Evolutionary conservation across 2,797 vertebrate species (phyloP), one percentile per base, ranked within the genome.

Genomic region (Artibeus lituratus): DNA sequence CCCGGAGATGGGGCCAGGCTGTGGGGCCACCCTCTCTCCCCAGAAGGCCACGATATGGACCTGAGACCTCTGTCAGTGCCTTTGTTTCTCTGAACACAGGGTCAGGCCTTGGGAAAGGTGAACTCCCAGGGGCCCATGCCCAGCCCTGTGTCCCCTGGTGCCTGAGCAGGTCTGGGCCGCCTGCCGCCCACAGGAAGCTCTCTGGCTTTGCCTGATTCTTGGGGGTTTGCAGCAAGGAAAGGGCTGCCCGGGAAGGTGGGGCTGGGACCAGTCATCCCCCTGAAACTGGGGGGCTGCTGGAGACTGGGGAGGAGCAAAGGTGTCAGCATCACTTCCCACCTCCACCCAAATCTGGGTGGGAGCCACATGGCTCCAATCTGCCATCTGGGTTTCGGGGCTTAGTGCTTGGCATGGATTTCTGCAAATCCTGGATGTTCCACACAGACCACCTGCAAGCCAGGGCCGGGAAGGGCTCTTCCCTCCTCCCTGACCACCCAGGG

Each of bases 81-180:
- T 5, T 16, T 53, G 10, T 1, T 84, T 65, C 59, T 55, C 49
- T 81, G 37, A 42, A 67, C n/a, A 57, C 29, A n/a, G 74, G 37
- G 32, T 26, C 67, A 37, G 44, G 62, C 10, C 72, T 65, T 24
- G 4, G 32, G 37, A 72, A 29, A 42, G 42, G 49, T 3, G 12
- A 76, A 2, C 5, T 26, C 8, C 47, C 10, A 1, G 24, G n/a
- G 39, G 14, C n/a, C 19, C 21, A 19, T 24, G 7, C 39, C 37
- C 65, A 29, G 26, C 35, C 35, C 39, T 24, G 51, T 35, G 67
- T 4, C 32, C 51, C 77, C 22, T 7, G 15, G 1, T 10, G 1
- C 4, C 1, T 0, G 0, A n/a, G 16, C 29, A 53, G 39, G 12
- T 19, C 19, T 29, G 2, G 15, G 57, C 59, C 18, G 0, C 59